Evolutionary conservation across 2,888 invertebrate species (phyloP), one percentile per base, ranked within the genome.

Genomic region (Perizoma affinitatum): DNA sequence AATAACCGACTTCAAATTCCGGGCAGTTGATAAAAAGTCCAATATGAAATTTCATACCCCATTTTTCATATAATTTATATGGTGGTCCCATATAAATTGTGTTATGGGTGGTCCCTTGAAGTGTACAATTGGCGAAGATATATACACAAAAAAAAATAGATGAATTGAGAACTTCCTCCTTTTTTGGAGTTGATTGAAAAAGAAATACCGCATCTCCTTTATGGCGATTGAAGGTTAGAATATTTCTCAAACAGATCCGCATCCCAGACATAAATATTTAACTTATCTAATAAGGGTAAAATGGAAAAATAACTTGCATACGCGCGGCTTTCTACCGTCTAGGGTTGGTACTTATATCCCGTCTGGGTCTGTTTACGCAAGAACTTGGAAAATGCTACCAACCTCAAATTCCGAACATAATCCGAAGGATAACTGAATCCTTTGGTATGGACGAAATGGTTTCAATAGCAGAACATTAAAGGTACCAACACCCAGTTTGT

Each of bases 331-430:
- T 52, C 44, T 47, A 42, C n/a, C 55, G 47, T 50, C 44, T 49
- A 43, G 9, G 5, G 35, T 42, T 10, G 34, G 34, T 46, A 22
- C 11, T n/a, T 48, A 54, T 48, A 47, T 43, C 35, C 51, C 52
- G 38, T 61, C 48, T 44, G 33, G 38, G 56, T 54, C 49, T 55
- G 59, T 59, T 43, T 51, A 56, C 8, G 55, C 46, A 60, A 11
- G 11, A 56, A 51, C 53, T 44, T 34, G 51, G 58, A 48, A 60
- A 64, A 65, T 57, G 40, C 43, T 51, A 44, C 43, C 46, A 34
- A 44, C 55, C 61, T 47, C 36, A 63, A 41, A 65, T 65, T 68
- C 63, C 48, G 40, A 42, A 48, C 59, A 60, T 63, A 62, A 49
- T 61, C n/a, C 51, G 47, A 55, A 67, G 57, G 49, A 57, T 60